Base-by-base conservation (phyloP, 2,888 invertebrate species). In the Nasonovia ribisnigri region DNA sequence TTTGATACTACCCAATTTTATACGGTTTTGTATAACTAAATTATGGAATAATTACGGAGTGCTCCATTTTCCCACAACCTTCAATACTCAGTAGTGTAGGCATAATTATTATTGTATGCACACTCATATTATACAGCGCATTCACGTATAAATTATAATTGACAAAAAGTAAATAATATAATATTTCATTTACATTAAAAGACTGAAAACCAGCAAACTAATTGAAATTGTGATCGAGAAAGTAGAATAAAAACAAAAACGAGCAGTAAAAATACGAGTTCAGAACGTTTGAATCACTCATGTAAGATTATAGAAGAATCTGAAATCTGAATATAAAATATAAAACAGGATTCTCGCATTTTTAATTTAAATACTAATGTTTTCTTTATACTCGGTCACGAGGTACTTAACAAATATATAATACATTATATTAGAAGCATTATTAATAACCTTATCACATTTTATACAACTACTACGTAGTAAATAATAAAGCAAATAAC, bases 141-240 rank as follows among this genome's bases (percentile, higher is more conserved):
- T 46, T 46, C n/a, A 20, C 3, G 2, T 57, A 57, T n/a, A 84
- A 43, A 91, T 43, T 3, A 54, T 84, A 54, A 84, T 84, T 29
- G 42, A 91, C 10, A 91, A 84, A 84, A 91, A 54, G n/a, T 84
- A 54, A 51, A 84, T 43, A n/a, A 77, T 43, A 84, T n/a, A 84
- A 51, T 20, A 46, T 48, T 91, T 91, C 48, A 84, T 90, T 51
- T 36, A 42, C 13, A 91, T 24, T 46, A 77, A 86, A 43, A 84
- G 6, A n/a, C 24, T 0, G 29, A 46, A 91, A 91, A 86, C 24
- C 43, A 43, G 29, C 4, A 8, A 43, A 84, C 29, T 91, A 84
- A 86, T 43, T 91, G 42, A 86, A 24, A 90, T 90, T 60, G 29
- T 36, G 11, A 48, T 46, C 13, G 46, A 91, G 57, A 60, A 91